A percentile compares a stretch with the other conserved stretches of the same genome.
Conservation (phyloP, 2,113 vertebrate species). For the Trogon surrucura region DNA sequence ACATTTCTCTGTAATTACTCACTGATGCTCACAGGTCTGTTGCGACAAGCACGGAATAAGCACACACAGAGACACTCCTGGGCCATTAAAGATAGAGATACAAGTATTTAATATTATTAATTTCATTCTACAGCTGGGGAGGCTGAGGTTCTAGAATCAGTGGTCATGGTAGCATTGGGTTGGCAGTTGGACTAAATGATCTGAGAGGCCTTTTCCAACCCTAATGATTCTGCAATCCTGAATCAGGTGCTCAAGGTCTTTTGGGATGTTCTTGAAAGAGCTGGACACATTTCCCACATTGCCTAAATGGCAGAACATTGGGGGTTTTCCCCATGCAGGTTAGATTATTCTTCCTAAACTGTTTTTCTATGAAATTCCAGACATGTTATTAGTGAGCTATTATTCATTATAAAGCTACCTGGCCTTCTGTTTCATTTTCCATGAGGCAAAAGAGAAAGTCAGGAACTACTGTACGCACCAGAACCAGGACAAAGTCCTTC, state of each 20-base stretch:
- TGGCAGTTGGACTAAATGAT: no score
- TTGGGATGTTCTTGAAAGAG: neutral
- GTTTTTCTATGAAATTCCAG: neutral
- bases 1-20: neutral
- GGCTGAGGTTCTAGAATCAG: neutral
- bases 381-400: neutral
- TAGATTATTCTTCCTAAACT: neutral
- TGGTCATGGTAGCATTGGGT: no score
- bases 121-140: neutral
- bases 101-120: neutral
- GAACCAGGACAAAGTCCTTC: neutral
- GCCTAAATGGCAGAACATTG: neutral
- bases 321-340: neutral
- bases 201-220: no score
- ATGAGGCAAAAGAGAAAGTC: neutral
- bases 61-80: rapidly evolving
- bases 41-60: neutral
- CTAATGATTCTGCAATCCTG: neutral
- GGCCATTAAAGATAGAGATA: neutral
- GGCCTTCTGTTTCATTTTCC: neutral
- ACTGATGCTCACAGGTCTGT: neutral
- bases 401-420: neutral
- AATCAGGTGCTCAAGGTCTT: neutral
- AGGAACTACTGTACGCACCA: neutral
- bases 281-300: neutral